phyloP scores from a whole-genome alignment of 2,113 vertebrate genomes.

The Trematocara marginatum region DNA sequence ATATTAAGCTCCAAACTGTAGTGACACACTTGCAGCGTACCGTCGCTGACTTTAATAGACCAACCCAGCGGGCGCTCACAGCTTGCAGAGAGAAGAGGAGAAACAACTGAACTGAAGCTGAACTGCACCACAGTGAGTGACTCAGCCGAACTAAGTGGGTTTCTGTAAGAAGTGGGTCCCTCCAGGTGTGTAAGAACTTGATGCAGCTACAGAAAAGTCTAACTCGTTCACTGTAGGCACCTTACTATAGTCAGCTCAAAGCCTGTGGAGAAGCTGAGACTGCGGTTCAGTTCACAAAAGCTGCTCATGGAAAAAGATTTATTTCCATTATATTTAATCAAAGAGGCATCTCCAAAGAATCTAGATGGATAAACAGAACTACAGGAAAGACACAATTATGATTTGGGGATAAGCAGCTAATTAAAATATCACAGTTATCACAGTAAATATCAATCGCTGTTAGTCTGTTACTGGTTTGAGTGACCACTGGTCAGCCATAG shows the following conservation, averaged over 20 bases:
- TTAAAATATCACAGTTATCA: background rate
- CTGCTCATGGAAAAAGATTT: background rate
- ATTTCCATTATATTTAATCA: background rate
- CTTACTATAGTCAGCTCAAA: background rate
- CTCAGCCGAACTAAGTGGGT: background rate
- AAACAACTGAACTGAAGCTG: background rate
- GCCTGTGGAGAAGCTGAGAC: background rate
- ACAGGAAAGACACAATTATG: background rate
- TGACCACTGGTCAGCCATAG: background rate
- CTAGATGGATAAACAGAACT: background rate
- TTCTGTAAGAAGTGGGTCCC: background rate
- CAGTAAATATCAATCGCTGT: background rate
- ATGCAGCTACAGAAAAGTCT: background rate
- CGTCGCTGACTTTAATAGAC: background rate
- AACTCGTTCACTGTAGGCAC: background rate
- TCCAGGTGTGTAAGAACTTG: background rate
- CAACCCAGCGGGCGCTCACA: background rate
- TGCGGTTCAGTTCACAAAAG: background rate
- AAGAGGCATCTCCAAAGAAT: background rate
- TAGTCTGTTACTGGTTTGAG: background rate
- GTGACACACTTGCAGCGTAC: background rate
- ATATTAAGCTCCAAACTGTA: background rate
- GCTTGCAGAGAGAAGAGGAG: background rate
- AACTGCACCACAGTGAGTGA: background rate
- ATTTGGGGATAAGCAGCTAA: background rate